phyloP scores from a whole-genome alignment of 2,888 invertebrate species.

The Drosophila diplacantha region DNA sequence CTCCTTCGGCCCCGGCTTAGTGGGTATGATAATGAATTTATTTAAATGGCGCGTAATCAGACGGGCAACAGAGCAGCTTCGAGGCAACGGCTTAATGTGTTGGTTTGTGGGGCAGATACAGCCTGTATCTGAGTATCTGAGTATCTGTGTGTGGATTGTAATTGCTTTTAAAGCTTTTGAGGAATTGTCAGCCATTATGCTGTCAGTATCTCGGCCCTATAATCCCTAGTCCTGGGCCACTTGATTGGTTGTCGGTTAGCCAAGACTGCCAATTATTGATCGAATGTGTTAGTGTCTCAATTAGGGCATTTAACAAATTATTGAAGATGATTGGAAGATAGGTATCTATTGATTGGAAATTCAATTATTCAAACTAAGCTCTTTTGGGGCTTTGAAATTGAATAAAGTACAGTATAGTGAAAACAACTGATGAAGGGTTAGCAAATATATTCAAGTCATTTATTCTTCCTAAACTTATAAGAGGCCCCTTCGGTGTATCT shows the following conservation, averaged over 20 bases:
- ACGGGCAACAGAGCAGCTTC: conserved; percentile 32
- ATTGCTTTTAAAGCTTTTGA: conserved; percentile 48
- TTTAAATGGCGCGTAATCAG: conserved; percentile 70
- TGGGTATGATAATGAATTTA: conserved; percentile 65
- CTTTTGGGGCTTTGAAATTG: neutral
- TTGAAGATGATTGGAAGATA: neutral
- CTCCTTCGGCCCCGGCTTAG: conserved; percentile 43
- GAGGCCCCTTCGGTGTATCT: neutral
- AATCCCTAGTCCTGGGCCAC: conserved; percentile 3
- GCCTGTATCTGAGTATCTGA: neutral
- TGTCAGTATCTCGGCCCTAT: conserved; percentile 4
- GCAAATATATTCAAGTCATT: neutral
- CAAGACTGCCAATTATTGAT: conserved; percentile 16
- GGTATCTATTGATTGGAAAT: neutral
- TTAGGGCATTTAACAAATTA: conserved; percentile 13
- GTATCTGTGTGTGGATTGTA: conserved; percentile 9
- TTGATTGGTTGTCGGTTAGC: conserved; percentile 20
- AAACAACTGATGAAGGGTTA: too few species aligned
- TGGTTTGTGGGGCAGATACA: conserved; percentile 1
- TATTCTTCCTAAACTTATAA: neutral
- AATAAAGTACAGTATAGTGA: too few species aligned
- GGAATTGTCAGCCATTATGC: conserved; percentile 47
- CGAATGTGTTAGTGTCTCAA: conserved; percentile 19
- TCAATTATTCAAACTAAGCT: neutral
- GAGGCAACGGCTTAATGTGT: conserved; percentile 15